Conservation (phyloP, 2,888 invertebrate species). For the Prosopocoilus inquinatus region DNA sequence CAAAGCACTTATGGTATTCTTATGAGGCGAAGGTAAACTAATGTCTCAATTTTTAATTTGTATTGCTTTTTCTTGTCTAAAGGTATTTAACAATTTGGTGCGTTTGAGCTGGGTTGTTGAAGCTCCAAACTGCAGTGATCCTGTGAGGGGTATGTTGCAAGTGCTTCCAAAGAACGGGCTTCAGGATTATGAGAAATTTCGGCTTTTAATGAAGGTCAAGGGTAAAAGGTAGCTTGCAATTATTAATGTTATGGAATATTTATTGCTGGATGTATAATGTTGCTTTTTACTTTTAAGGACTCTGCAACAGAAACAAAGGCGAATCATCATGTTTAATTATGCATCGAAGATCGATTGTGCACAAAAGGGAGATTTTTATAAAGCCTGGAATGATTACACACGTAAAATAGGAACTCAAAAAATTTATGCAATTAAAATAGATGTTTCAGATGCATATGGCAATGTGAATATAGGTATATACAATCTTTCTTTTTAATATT, state of each 20-base stretch:
- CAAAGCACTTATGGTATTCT: constrained; percentile 16
- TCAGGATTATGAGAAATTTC: constrained; percentile 8
- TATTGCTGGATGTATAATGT: too few relatives aligned
- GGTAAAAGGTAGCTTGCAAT: neutral
- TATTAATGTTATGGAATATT: too few relatives aligned
- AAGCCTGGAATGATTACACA: constrained; percentile 16
- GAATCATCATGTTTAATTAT: neutral
- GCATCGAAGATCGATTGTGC: constrained; percentile 2
- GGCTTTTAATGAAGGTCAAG: constrained; percentile 16
- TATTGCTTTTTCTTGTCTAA: neutral
- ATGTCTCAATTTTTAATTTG: neutral
- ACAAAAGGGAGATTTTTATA: constrained; percentile 11
- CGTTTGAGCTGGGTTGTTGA: neutral
- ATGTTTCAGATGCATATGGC: constrained; percentile 24
- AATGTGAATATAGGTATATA: constrained; percentile 19
- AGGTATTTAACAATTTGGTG: neutral
- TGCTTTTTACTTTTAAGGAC: too few relatives aligned
- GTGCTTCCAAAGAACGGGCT: constrained; percentile 20
- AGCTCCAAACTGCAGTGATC: neutral
- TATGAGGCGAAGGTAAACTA: constrained; percentile 17
- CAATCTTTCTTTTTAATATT: too few relatives aligned
- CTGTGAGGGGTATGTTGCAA: constrained; percentile 15
- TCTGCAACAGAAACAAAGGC: too few relatives aligned
- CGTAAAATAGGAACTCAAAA: neutral
- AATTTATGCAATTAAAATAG: constrained; percentile 20